Conservation (phyloP, 1,140 invertebrate species). For the Cyclina sinensis region DNA sequence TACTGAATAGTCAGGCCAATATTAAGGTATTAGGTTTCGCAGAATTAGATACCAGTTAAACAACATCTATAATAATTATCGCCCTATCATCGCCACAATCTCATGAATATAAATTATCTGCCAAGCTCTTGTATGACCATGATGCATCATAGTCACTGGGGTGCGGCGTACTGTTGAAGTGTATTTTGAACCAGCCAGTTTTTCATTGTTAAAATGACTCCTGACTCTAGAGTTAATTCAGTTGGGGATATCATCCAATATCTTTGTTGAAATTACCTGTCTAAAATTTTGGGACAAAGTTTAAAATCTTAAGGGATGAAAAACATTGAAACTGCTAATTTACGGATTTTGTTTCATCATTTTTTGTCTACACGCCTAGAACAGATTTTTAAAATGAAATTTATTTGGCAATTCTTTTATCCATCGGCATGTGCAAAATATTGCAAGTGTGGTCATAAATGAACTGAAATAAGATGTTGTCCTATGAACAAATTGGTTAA, state of each 20-base stretch:
- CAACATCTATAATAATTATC: constrained; percentile 38
- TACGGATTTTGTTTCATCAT: constrained; percentile 3
- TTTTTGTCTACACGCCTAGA: constrained; percentile 37
- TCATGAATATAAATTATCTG: constrained; percentile 54
- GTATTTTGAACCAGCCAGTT: neutral
- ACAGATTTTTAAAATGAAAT: constrained; percentile 28
- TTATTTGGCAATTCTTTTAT: constrained; percentile 27
- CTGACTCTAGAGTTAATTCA: constrained; percentile 17
- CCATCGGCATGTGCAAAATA: constrained; percentile 42
- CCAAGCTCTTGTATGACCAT: constrained; percentile 37
- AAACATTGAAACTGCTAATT: constrained; percentile 1
- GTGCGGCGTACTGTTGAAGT: constrained; percentile 31
- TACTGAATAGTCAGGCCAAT: neutral
- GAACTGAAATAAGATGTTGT: constrained; percentile 34
- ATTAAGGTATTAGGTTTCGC: neutral
- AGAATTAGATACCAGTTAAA: constrained; percentile 23
- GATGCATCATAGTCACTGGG: constrained; percentile 34
- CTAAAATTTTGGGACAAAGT: neutral
- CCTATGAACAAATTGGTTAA: constrained; percentile 42
- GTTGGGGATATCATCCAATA: constrained; percentile 23
- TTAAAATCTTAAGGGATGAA: neutral
- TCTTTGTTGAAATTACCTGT: constrained; percentile 35
- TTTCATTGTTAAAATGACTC: constrained; percentile 25
- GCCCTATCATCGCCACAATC: constrained; percentile 11
- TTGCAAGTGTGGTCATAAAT: constrained; percentile 29